Evolutionary conservation across 2,797 vertebrate genomes (phyloP), one percentile per base, ranked within the genome.

Genomic region (Scarus forsteni): DNA sequence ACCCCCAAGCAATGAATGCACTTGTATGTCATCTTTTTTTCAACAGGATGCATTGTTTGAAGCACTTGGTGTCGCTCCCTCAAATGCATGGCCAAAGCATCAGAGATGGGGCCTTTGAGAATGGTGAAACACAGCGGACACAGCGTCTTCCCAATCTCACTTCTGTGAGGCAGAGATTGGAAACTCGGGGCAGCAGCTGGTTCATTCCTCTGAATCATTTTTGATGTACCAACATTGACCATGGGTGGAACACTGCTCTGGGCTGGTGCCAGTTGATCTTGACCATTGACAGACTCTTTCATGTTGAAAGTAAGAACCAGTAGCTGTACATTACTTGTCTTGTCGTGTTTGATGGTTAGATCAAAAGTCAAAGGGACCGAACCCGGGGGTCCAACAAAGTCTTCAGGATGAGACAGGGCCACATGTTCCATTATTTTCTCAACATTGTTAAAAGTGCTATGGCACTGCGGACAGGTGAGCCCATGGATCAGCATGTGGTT

Each of bases 401-500:
- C 97, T 8, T 96, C 94, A 0, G 96, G 92, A 15, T 99, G 98
- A 83, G 94, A 92, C 93, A 95, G 93, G 43, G 94, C 92, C 90
- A 95, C 95, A 51, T 99, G 98, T 42, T 97, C 96, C 0, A 98
- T 96, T 87, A 99, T 96, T 89, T 98, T 98, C 85, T 99, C 98
- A 72, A 99, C 97, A 44, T 96, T 97, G 16, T 99, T 97, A 88
- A 99, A 99, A 73, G 96, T 96, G 10, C 95, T 94, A 42, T 97
- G 97, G 90, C 98, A 99, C 66, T 98, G 97, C 0, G 97, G 97
- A 90, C 98, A 99, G 7, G 97, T 97, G 55, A 99, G 93, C 60
- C 98, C 98, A 9, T 99, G 98, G 68, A 99, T 98, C 36, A 99
- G 87, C 97, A 99, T 98, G 66, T 99, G 98, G 79, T 99, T 99